Evolutionary conservation across 2,888 invertebrate genomes (phyloP).

Genomic region (Scrobipalpa costella): DNA sequence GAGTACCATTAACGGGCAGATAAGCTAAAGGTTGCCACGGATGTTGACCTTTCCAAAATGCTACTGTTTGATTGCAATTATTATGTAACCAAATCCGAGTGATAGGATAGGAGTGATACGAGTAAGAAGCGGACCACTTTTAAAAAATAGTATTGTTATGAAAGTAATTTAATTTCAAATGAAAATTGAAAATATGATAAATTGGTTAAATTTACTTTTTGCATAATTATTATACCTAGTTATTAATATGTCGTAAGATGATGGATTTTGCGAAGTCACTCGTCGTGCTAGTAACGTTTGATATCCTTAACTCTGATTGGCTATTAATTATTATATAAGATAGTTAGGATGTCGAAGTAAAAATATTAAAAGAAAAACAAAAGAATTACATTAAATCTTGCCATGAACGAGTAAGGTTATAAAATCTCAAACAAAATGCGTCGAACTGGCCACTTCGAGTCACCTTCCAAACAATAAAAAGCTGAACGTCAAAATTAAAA

Average conservation of each 20-base stretch:
- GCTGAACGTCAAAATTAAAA: conserved; percentile 31
- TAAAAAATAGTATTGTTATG: neutral
- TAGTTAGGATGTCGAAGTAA: no score
- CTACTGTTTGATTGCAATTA: conserved; percentile 7
- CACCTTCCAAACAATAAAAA: conserved; percentile 29
- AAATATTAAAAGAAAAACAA: no score
- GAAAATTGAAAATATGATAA: no score
- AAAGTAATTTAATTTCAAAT: no score
- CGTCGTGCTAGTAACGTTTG: no score
- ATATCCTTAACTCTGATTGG: no score
- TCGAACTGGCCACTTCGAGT: conserved; percentile 23
- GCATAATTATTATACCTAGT: no score
- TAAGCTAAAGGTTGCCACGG: conserved; percentile 1
- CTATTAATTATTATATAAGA: no score
- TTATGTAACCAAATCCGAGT: neutral
- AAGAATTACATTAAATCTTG: neutral
- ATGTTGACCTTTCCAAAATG: conserved; percentile 14
- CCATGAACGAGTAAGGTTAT: neutral
- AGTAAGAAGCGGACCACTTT: neutral
- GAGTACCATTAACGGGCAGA: conserved; percentile 15
- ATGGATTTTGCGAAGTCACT: no score
- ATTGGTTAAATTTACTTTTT: no score
- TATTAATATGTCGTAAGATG: no score
- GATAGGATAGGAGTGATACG: neutral
- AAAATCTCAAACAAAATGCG: conserved; percentile 22